Evolutionary conservation across 2,797 vertebrate genomes (phyloP), one percentile per base, ranked within the genome.

Genomic region (Ctenosaura bakeri): DNA sequence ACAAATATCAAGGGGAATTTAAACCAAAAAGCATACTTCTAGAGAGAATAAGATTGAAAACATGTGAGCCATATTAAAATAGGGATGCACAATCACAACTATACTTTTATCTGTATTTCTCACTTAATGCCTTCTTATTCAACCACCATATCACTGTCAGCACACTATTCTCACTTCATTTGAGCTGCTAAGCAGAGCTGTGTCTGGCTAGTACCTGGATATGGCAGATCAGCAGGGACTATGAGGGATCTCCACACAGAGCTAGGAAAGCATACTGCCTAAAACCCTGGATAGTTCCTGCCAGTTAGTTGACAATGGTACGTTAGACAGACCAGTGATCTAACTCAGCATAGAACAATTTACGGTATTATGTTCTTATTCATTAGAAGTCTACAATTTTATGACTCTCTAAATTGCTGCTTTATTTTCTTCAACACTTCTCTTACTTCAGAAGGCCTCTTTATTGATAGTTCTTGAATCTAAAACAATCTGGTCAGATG

Each of bases 51-150:
- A 69, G 29, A 16, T 16, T 71, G 13, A 54, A 38, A 18, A 26
- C 9, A 62, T 3, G 0, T 3, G 64, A 2, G 0, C 0, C 0
- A 0, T 50, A 29, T 13, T 4, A 85, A 66, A 50, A 59, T 22
- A 46, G 42, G 42, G 4, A 69, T 35, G 16, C 26, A 38, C 22
- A 80, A 46, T 7, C 32, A 69, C 20, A 54, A 32, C 18, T 2
- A 20, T 56, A 8, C 29, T 52, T 1, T 66, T 59, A 9, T 69
- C 87, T 82, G 38, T 52, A 9, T 80, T 79, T 42, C 14, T 80
- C 24, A n/a, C 18, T 73, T 73, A 22, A 20, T 62, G 22, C 1
- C 46, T 32, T 80, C 81, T 59, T 35, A 35, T 32, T 79, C 46
- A 20, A 66, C 26, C 8, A 10, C 64, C 5, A 7, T 24, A 64